Evolutionary conservation across 2,888 invertebrate genomes (phyloP), one percentile per base, ranked within the genome.

Genomic region (Watsonalla cultraria): DNA sequence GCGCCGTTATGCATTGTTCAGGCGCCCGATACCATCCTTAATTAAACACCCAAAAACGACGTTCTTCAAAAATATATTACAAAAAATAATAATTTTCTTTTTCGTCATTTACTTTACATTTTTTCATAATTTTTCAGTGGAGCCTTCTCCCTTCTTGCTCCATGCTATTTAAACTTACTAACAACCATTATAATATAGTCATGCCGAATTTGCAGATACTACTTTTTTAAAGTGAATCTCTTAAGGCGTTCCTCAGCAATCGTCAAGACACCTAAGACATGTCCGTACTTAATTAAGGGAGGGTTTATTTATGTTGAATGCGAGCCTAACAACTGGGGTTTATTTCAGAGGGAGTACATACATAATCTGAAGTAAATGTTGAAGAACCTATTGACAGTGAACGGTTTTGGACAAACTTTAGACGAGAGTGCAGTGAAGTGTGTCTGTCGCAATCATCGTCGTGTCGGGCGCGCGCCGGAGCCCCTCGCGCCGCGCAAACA

Each of bases 1-100:
- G 53, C 55, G n/a, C 54, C 52, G 59, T 70, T 54, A 67, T 76
- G 67, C 64, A 76, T 76, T 64, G 76, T 76, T 74, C 74, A 74
- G 53, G 51, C 24, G 34, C 24, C 13, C 24, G 34, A 69, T 72
- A 70, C 53, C 46, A 52, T 54, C 54, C 61, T 68, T 76, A 70
- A 76, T 76, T 73, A 75, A 69, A 70, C 64, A 63, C 52, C 59
- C 52, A 60, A 55, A 53, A 58, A 65, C 47, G 51, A 51, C 51
- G 35, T 34, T 33, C 47, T 47, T 33, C 33, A 47, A n/a, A 33
- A 24, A 24, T 24, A 24, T 24, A 24, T 24, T 24, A 24, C 24
- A 24, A 24, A 24, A 24, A 24, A 24, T 24, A 24, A 24, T 24
- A 24, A 24, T 24, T 24, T 24, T 24, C 24, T 24, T 2, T 24